Conservation (phyloP, 2,888 invertebrate species). For the Hoplodrina blanda region DNA sequence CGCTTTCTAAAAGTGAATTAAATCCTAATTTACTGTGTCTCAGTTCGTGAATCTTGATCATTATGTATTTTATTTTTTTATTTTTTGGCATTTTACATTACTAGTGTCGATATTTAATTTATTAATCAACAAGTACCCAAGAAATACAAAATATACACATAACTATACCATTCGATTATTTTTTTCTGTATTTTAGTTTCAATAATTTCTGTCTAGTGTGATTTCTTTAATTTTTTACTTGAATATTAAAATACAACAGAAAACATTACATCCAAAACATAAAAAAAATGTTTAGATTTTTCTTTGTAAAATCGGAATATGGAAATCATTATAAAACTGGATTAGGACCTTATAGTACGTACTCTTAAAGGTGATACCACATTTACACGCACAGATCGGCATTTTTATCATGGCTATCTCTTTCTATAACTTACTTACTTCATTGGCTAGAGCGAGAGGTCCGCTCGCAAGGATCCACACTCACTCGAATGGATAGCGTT, state of each 20-base stretch:
- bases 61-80: background rate
- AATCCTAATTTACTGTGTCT: background rate
- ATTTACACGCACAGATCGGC: no score
- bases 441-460: background rate
- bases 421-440: background rate
- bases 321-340: background rate
- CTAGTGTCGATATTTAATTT: background rate
- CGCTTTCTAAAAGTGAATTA: background rate
- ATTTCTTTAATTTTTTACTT: background rate
- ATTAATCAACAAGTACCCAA: background rate
- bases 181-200: background rate
- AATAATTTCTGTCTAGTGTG: background rate
- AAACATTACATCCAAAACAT: background rate
- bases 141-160: slow-evolving; percentile 12
- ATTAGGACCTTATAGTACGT: background rate
- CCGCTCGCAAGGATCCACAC: background rate
- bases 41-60: background rate
- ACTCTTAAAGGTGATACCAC: background rate
- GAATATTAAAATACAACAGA: background rate
- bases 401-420: background rate
- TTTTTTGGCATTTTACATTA: background rate
- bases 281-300: background rate
- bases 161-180: background rate
- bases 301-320: slow-evolving; percentile 16
- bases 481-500: no score